Percentiles rank a stretch among this genome's conserved stretches.
Conservation (phyloP, 1,140 invertebrate species). For the Camponotus pennsylvanicus region DNA sequence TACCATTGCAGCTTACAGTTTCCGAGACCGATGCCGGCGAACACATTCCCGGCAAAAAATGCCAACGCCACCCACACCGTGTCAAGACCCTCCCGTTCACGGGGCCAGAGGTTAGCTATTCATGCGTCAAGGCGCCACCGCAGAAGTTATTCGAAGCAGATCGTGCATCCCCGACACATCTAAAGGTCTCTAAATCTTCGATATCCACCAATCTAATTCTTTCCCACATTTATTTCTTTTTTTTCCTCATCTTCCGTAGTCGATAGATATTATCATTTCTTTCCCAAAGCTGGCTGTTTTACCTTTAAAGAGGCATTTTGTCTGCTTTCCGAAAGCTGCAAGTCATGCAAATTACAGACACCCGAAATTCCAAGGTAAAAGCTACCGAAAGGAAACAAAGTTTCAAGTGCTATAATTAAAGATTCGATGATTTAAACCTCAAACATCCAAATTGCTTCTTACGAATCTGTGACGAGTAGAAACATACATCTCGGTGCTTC, state of each 20-base stretch:
- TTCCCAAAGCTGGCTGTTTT: neutral
- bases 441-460: neutral
- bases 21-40: constrained; percentile 76
- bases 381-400: neutral
- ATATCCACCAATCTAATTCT: constrained; percentile 24
- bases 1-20: constrained; percentile 79
- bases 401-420: too few species aligned
- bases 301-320: neutral
- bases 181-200: constrained; percentile 74
- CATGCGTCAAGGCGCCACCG: constrained; percentile 84
- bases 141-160: constrained; percentile 83
- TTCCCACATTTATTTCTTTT: neutral
- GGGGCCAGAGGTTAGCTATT: constrained; percentile 83
- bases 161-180: constrained; percentile 79
- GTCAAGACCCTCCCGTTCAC: constrained; percentile 71
- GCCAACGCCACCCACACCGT: constrained; percentile 80
- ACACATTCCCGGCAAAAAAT: constrained; percentile 81
- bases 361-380: too few species aligned
- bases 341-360: too few species aligned
- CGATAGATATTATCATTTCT: neutral
- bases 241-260: neutral
- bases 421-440: neutral
- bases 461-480: neutral
- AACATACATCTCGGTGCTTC: neutral
- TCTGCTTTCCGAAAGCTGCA: too few species aligned